A percentile compares a stretch with the other conserved stretches of the same genome.
These are phyloP conservation scores for Lerista edwardsae DNA, from an alignment of 2,797 vertebrate genomes.

Conservation along the genomic window DNA sequence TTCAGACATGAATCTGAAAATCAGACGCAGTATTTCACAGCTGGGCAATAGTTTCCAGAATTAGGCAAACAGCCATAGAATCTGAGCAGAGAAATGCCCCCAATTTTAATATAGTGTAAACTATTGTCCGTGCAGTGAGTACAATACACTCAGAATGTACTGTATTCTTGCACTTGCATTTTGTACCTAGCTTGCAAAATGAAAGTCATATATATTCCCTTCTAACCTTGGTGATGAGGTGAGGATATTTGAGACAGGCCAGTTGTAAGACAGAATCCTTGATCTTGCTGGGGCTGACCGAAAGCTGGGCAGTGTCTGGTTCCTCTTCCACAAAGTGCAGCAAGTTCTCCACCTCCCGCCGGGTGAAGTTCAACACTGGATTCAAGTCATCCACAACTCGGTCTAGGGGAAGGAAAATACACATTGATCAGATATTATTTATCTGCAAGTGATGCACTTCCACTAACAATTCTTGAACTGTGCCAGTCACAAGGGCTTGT, in stretches of 20 bases:
- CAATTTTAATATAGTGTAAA: background rate
- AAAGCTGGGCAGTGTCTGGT: slow-evolving; percentile 76
- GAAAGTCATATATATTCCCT: background rate
- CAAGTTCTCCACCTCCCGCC: slow-evolving; percentile 96
- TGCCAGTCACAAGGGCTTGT: background rate
- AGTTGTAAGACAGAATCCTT: slow-evolving; percentile 86
- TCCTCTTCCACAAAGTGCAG: slow-evolving; percentile 98
- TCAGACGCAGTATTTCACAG: background rate
- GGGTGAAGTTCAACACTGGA: slow-evolving; percentile 95
- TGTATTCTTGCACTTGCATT: background rate
- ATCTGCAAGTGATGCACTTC: background rate
- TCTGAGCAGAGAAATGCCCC: background rate
- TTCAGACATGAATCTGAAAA: background rate
- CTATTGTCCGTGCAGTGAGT: background rate
- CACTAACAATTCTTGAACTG: background rate
- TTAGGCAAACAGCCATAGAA: background rate
- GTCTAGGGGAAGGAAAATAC: slow-evolving; percentile 77
- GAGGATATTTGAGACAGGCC: slow-evolving; percentile 89
- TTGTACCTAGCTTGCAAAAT: background rate
- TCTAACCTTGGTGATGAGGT: slow-evolving; percentile 95
- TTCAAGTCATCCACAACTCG: slow-evolving; percentile 98
- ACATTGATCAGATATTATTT: background rate
- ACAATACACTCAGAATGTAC: background rate
- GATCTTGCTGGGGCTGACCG: slow-evolving; percentile 71
- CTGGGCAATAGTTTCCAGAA: background rate